A percentile compares a stretch with the other conserved stretches of the same genome.
Conservation (phyloP, 2,113 vertebrate species). For the Lethenteron reissneri region DNA sequence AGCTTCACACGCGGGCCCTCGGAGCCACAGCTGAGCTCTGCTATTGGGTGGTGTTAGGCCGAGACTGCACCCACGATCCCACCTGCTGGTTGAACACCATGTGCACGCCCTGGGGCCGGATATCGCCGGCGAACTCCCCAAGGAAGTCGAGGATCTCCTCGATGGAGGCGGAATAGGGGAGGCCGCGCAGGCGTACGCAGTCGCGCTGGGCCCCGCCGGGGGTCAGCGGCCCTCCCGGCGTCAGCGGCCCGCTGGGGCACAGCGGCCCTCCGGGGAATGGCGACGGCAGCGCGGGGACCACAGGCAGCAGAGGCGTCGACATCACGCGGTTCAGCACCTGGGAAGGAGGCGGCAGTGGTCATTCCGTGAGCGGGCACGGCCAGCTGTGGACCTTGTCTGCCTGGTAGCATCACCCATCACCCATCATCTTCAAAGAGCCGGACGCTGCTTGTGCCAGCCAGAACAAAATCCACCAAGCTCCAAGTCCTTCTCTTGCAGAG, state of each 20-base stretch:
- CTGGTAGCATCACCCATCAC: no score
- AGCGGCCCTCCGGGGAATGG: conserved; percentile 29
- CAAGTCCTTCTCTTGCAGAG: no score
- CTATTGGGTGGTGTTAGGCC: no score
- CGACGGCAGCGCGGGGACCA: conserved; percentile 46
- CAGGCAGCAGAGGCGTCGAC: conserved; percentile 63
- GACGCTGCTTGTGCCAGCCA: no score
- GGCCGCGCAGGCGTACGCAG: conserved; percentile 59
- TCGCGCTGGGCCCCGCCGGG: conserved; percentile 22
- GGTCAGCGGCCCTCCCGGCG: no score
- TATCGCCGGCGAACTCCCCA: conserved; percentile 63
- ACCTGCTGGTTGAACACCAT: conserved; percentile 98
- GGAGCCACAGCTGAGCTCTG: no score
- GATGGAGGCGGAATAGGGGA: conserved; percentile 70
- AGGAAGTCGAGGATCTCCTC: conserved; percentile 87
- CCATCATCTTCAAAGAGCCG: no score
- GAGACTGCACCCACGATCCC: conserved; percentile 7
- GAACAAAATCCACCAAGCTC: no score
- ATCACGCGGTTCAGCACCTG: conserved; percentile 78
- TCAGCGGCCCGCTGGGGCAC: no score
- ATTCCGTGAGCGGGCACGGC: no score
- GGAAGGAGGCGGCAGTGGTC: not conserved
- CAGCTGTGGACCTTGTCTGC: no score
- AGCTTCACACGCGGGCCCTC: no score
- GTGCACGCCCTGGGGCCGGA: conserved; percentile 80